Conservation (phyloP, 2,888 invertebrate species). For the Pheosia tremula region DNA sequence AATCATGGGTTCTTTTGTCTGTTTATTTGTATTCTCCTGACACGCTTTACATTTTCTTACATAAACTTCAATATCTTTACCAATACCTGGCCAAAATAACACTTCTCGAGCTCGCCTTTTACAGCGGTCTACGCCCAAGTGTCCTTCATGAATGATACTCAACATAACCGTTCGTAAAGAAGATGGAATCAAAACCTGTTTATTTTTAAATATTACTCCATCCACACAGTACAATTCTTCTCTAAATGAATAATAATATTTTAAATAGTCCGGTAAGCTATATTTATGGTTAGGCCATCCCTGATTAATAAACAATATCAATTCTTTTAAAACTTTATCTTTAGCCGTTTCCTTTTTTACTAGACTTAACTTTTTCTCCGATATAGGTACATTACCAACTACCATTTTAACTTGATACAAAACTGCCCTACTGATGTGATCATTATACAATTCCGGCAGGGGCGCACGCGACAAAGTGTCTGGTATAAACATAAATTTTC, state of each 20-base stretch:
- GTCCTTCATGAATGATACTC: conserved; percentile 5
- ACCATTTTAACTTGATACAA: conserved; percentile 9
- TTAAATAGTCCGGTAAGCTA: background rate
- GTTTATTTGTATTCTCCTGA: conserved; percentile 6
- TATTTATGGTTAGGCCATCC: background rate
- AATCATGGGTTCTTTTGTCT: background rate
- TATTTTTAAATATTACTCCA: conserved; percentile 8
- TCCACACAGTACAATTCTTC: conserved; percentile 6
- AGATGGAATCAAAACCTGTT: conserved; percentile 6
- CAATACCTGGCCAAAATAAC: background rate
- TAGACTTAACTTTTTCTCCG: conserved; percentile 8
- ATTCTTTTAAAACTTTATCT: background rate
- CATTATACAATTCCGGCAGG: background rate
- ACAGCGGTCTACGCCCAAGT: conserved; percentile 3
- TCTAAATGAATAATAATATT: conserved; percentile 2
- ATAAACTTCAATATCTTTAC: background rate
- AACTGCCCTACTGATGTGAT: background rate
- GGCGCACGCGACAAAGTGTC: conserved; percentile 1
- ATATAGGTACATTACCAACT: conserved; percentile 7
- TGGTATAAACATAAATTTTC: background rate
- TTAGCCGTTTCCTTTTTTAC: conserved; percentile 7
- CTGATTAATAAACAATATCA: background rate
- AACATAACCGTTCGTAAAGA: background rate
- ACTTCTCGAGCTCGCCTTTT: background rate
- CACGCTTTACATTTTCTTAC: conserved; percentile 4